These are phyloP conservation scores for Hestina assimilis DNA, from an alignment of 1,140 invertebrate species.

Conservation along the genomic window DNA sequence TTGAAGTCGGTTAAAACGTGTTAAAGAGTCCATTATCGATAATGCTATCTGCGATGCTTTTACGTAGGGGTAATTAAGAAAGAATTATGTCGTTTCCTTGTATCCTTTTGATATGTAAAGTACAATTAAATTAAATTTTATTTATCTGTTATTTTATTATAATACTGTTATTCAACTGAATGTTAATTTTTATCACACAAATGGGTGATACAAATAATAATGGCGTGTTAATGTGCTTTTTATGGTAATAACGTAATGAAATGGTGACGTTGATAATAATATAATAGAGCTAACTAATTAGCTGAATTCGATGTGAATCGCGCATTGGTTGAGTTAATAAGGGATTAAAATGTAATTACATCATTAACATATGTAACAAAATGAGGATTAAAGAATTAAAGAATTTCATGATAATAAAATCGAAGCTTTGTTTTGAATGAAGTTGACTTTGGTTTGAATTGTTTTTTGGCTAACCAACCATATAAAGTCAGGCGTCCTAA, in stretches of 20 bases:
- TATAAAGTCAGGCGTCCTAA: no score
- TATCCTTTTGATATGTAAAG: slow-evolving; percentile 49
- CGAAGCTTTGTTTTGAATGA: background rate
- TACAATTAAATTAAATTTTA: slow-evolving; percentile 54
- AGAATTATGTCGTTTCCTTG: slow-evolving; percentile 27
- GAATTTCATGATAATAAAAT: background rate
- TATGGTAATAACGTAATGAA: slow-evolving; percentile 41
- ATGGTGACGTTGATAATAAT: slow-evolving; percentile 27
- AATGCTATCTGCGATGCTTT: slow-evolving; percentile 6
- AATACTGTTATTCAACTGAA: slow-evolving; percentile 26
- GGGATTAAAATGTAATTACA: slow-evolving; percentile 23
- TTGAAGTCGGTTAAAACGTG: no score
- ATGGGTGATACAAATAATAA: slow-evolving; percentile 24
- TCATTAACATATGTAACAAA: slow-evolving; percentile 19
- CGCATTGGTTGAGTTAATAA: slow-evolving; percentile 27
- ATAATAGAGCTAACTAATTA: slow-evolving; percentile 32
- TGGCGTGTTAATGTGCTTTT: slow-evolving; percentile 41
- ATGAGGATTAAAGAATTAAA: slow-evolving; percentile 12
- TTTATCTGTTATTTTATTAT: no score
- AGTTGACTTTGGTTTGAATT: no score
- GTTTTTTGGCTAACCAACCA: no score
- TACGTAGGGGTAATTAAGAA: slow-evolving; percentile 13
- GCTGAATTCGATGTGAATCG: slow-evolving; percentile 26
- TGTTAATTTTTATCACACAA: slow-evolving; percentile 24
- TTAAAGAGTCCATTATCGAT: background rate